Evolutionary conservation across 30 jellyfish, hydroid and myxozoan genomes (phyloP), one percentile per base, ranked within the genome.

Genomic region (Pelagia noctiluca): DNA sequence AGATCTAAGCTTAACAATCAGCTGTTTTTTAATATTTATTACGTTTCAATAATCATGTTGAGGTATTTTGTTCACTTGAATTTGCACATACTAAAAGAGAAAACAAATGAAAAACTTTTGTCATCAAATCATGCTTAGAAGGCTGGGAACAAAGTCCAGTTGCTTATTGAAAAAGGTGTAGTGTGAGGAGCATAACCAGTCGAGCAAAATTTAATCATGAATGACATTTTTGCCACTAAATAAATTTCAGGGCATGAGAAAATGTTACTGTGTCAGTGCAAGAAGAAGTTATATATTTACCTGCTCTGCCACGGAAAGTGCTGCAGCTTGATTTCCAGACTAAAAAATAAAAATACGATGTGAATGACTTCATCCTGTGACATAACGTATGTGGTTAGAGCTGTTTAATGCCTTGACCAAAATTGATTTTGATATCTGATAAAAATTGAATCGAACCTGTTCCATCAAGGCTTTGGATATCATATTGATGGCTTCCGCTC

Each of bases 271-370:
- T 42, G 8, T 42, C 16, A 42, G 16, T 5, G 16, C 57, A 60
- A 5, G 48, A 30, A 19, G 34, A 0, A 10, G 31, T 28, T n/a
- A 2, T 21, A 10, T 12, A 21, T 75, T 34, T 50, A 93, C 98
- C 96, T 93, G 98, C 74, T 93, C 98, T 19, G 98, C 98, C 47
- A 93, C 89, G 0, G 98, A 93, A 19, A 93, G 85, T 7, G 98
- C 83, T 3, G 98, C 98, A 33, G 98, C 98, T 82, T 93, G 97
- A 84, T 75, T 76, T 1, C 98, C 98, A 29, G 97, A 76, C 98
- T 93, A 68, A 16, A 57, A 49, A 67, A 26, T 3, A 52, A 71
- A 29, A 60, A 66, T 36, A 71, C 50, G 2, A 64, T 1, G 82
- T n/a, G n/a, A n/a, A n/a, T n/a, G 57, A 42, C 57, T 42, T 16